Evolutionary conservation across 2,888 invertebrate species (phyloP), one percentile per base, ranked within the genome.

Genomic region (Tribolium freemani): DNA sequence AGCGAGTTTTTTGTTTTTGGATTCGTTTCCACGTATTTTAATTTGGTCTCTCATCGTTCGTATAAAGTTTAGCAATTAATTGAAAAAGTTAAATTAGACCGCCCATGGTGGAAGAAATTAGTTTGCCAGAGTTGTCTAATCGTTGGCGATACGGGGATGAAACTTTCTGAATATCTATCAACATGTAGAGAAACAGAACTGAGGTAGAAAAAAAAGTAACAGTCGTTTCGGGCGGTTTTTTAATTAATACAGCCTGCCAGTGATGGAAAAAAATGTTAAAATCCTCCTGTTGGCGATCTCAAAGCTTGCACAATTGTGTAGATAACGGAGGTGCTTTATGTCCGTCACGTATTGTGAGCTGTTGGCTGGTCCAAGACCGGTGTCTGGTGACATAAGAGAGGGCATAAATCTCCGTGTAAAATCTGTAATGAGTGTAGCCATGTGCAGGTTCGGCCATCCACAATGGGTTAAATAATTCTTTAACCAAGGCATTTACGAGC

Each of bases 381-480:
- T 48, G 20, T 11, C 9, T 48, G 30, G 21, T 74, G 74, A 72
- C 72, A 63, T 45, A 57, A 56, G 56, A 66, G 57, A 57, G 68
- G 44, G 72, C 76, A 78, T 78, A 77, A 76, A 77, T 77, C 75
- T 76, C 60, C 26, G 38, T 58, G 69, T 73, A 70, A 76, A 77
- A 75, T 77, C 77, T 67, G 73, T 78, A 79, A 79, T 79, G 76
- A 79, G 77, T 71, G 3, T 31, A 66, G 71, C 76, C 77, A 76
- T 79, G 79, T 77, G 77, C 79, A 79, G 76, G 78, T 77, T 44
- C 56, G 48, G 38, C 13, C 63, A 53, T 67, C 73, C 13, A 81
- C 82, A 82, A 82, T 81, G 81, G 81, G 81, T 82, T 82, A 82
- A 82, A 82, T 82, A 82, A 81, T 82, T 80, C 80, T 80, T 78